Base-by-base conservation (phyloP, 2,113 vertebrate genomes). In the Narcine bancroftii region DNA sequence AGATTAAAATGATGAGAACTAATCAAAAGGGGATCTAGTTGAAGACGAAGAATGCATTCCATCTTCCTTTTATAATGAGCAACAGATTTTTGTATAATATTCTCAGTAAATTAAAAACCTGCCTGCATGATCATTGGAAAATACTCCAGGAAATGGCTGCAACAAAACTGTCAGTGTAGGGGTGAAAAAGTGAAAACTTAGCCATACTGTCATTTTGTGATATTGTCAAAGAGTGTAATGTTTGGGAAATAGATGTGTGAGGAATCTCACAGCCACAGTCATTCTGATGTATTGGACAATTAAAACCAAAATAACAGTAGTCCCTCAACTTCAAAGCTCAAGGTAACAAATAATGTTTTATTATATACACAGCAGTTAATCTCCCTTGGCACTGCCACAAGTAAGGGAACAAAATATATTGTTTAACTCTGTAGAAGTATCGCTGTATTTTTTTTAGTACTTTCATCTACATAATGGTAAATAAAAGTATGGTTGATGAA, bases 221-320 rank as follows among this genome's bases (percentile, higher is more conserved):
- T 60, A 56, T 87, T 87, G 33, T 56, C 79, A 53, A 33, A 87
- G 53, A 87, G n/a, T 60, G 81, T 63, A 33, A n/a, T 60, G 50
- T n/a, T 87, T 19, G n/a, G 33, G 53, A 87, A 87, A 87, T 87
- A n/a, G 56, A 87, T 87, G 53, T 87, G 53, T 36, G 81, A 60
- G 19, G 36, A 60, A 87, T 60, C 81, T 87, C 81, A 87, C 81
- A 87, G 81, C 81, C 81, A 87, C 81, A 87, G 53, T 60, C 53
- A 63, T 87, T 87, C 81, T 87, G 81, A 87, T 87, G 56, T 87
- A 87, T 87, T 63, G 81, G 81, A 87, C 81, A 87, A 87, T 87
- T 87, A 87, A 60, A 87, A 87, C 81, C 60, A 87, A 87, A 87
- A 87, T 87, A 87, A 87, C 81, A 87, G 81, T n/a, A 87, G 26